Percentiles rank a stretch among this genome's conserved stretches.
These are phyloP conservation scores for Nasonovia ribisnigri DNA, from an alignment of 2,888 invertebrate species.

Conservation along the genomic window DNA sequence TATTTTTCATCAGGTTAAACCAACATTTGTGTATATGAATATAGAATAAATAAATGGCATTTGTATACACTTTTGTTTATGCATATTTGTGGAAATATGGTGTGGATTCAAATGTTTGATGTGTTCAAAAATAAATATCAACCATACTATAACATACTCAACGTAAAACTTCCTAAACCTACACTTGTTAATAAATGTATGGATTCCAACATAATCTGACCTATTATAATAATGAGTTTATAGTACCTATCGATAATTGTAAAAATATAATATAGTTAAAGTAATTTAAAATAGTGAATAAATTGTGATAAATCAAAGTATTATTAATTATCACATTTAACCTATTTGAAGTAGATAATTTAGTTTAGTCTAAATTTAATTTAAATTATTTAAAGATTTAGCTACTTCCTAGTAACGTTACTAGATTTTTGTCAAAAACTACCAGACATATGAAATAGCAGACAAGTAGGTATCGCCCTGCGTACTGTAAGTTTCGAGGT, in stretches of 20 bases:
- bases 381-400: background rate
- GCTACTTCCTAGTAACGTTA: background rate
- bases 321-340: background rate
- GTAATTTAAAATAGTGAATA: background rate
- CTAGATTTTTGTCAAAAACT: background rate
- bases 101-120: background rate
- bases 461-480: background rate
- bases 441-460: background rate
- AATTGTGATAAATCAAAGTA: background rate
- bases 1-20: background rate
- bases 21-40: slow-evolving; percentile 3
- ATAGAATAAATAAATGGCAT: background rate
- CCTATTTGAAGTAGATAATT: background rate
- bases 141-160: background rate
- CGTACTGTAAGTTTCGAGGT: background rate
- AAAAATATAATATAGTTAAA: background rate
- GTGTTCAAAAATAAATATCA: slow-evolving; percentile 24
- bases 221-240: background rate
- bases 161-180: background rate
- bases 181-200: background rate
- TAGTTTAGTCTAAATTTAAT: background rate
- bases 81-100: background rate
- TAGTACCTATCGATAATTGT: background rate
- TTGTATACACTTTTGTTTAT: slow-evolving; percentile 5
- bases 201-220: background rate